Conservation (phyloP, 2,888 invertebrate genomes). For the Limnephilus lunatus region DNA sequence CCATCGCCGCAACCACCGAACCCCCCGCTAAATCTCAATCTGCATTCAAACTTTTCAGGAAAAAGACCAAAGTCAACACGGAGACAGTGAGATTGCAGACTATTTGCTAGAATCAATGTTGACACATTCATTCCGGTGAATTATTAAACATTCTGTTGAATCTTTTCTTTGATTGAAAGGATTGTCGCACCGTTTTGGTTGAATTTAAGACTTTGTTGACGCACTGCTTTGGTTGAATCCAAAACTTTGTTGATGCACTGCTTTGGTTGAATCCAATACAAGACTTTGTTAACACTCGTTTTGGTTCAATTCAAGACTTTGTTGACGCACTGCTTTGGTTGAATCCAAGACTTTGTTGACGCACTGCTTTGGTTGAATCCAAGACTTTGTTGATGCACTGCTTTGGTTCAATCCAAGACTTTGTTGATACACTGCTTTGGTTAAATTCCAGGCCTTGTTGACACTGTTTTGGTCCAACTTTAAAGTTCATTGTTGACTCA, state of each 20-base stretch:
- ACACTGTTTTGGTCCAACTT: not conserved
- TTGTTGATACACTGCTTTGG: not conserved
- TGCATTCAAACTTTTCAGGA: conserved; percentile 74
- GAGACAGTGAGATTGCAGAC: conserved; percentile 58
- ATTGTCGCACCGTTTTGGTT: not conserved
- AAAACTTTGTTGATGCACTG: not conserved
- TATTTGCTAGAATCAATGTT: conserved; percentile 53
- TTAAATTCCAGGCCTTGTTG: too few species aligned
- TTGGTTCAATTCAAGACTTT: too few species aligned
- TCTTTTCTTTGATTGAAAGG: too few species aligned
- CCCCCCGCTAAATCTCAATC: conserved; percentile 69
- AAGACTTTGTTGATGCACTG: not conserved
- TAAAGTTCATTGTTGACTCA: not conserved
- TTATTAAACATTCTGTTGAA: too few species aligned
- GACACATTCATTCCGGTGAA: conserved; percentile 17
- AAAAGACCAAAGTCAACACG: conserved; percentile 70
- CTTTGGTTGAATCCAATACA: not conserved
- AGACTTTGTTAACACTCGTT: not conserved
- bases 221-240: not conserved
- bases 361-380: not conserved
- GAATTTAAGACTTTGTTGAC: not conserved
- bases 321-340: too few species aligned
- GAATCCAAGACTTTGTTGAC: not conserved
- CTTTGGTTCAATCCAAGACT: not conserved
- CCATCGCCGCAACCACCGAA: conserved; percentile 5